Conservation (phyloP, 2,888 invertebrate genomes). For the Aphodius sticticus region DNA sequence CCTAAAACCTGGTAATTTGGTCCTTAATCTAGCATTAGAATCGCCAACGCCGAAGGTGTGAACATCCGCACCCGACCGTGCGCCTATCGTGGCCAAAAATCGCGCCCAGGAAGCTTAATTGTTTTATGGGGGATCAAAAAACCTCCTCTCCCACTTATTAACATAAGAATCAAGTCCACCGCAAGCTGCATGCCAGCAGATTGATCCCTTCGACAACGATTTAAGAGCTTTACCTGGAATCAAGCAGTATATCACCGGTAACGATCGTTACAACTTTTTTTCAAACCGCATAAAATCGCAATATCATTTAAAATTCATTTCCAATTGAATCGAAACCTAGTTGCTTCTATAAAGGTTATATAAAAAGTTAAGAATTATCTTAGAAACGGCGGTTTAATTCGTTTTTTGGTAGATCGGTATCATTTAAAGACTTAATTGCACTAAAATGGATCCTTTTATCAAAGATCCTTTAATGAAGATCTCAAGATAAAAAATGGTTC, state of each 20-base stretch:
- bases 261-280: background rate
- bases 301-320: background rate
- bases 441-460: conserved; percentile 4
- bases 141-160: background rate
- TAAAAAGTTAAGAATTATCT: background rate
- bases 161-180: background rate
- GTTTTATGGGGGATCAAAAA: conserved; percentile 45
- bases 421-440: background rate
- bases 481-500: conserved; percentile 4
- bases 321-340: background rate
- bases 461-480: background rate
- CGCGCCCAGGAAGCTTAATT: conserved; percentile 49
- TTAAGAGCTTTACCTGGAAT: background rate
- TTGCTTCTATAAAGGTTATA: background rate
- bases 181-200: background rate
- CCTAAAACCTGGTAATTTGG: conserved; percentile 37
- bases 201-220: background rate
- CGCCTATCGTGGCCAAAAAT: background rate
- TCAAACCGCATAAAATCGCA: background rate
- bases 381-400: background rate
- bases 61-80: conserved; percentile 15
- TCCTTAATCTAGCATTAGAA: conserved; percentile 32
- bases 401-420: background rate
- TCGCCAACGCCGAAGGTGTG: conserved; percentile 32
- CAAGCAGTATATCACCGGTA: background rate